Base-by-base conservation (phyloP, 2,113 vertebrate genomes). In the Sceloporus undulatus region DNA sequence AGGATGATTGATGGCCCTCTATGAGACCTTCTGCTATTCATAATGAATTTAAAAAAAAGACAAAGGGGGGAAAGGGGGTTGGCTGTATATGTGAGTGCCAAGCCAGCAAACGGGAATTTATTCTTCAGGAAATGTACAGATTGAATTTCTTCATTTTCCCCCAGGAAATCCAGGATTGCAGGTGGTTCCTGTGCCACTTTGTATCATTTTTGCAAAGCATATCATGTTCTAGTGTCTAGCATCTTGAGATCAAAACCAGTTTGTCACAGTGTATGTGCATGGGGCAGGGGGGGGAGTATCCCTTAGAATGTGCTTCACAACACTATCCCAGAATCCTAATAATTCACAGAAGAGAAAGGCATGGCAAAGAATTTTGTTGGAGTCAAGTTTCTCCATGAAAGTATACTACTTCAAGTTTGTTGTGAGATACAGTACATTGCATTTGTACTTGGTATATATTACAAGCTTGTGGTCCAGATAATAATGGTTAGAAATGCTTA, bases 151-250 rank as follows among this genome's bases (percentile, higher is more conserved):
- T 76, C 23, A 5, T 78, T 52, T 38, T 1, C 8, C 5, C n/a
- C 74, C 42, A 23, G 52, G 14, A 85, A 34, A 40, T 40, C 84
- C 40, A 90, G 90, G 65, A 56, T 52, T 71, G 27, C 86, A 86
- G 73, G 62, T 89, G 38, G 65, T 11, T 79, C 34, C 68, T n/a
- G 56, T 18, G 79, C 0, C 2, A 8, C 8, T 38, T 8, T 79
- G 52, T 0, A 0, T 68, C 77, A 38, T 27, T 0, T 18, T 3
- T 62, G 42, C 40, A 62, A 62, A 62, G 59, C 13, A 62, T 62
- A 62, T 18, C 13, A 62, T 62, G 59, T 62, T 62, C 59, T 62
- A 62, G 59, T 62, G 11, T 62, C 3, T 18, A 62, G 59, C 13
- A 18, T 16, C 10, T 62, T 13, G 14, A 62, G 59, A 62, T 9